Percentiles rank a stretch among this genome's conserved stretches.
These are phyloP conservation scores for Upupa epops DNA, from an alignment of 2,113 vertebrate genomes.

Conservation along the genomic window DNA sequence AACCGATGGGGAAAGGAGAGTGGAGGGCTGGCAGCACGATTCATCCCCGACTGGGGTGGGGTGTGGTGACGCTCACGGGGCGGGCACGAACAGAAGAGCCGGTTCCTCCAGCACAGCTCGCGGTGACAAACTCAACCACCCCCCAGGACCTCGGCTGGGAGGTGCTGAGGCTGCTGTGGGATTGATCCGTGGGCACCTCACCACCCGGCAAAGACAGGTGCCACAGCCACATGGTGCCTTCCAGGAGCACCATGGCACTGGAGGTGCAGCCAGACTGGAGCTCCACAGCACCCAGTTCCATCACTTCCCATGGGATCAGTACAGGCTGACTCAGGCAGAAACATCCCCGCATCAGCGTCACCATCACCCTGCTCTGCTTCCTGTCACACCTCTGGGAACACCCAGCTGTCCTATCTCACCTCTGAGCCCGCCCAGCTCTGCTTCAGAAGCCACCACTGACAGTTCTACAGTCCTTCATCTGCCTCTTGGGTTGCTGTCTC, in stretches of 20 bases:
- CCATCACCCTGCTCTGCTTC: neutral
- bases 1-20: neutral
- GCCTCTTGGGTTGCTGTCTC: accelerated
- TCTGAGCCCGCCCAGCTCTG: neutral
- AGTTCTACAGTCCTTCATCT: neutral
- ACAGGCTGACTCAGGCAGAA: slow-evolving; percentile 27
- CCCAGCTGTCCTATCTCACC: neutral
- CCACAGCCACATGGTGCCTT: neutral
- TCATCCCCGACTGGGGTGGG: neutral
- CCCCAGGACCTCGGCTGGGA: accelerated
- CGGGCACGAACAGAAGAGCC: neutral
- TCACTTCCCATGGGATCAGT: accelerated
- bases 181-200: accelerated
- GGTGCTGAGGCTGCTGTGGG: neutral
- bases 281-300: neutral
- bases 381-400: slow-evolving; percentile 13
- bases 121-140: neutral
- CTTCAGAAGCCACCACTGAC: too few species aligned
- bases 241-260: accelerated
- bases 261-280: accelerated
- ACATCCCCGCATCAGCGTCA: neutral
- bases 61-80: neutral
- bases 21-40: accelerated
- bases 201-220: neutral
- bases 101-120: neutral